Base-by-base conservation (phyloP, 1,140 invertebrate species). In the Lasioglossum albipes region DNA sequence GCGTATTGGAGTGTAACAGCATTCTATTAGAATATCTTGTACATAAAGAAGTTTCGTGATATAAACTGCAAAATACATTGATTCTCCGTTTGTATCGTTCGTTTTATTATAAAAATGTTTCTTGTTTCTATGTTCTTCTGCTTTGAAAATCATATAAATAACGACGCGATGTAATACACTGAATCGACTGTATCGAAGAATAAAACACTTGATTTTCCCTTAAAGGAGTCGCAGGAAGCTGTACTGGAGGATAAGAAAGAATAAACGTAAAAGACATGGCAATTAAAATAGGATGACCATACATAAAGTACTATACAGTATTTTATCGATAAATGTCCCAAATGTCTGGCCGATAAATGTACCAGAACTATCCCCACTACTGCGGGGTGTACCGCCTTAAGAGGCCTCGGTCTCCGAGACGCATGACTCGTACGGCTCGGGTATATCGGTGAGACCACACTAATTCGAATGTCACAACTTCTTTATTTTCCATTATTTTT, bases 21-120 rank as follows among this genome's bases (percentile, higher is more conserved):
- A 76, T 79, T 79, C 79, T 65, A 71, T 73, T 80, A 72, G 85
- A 87, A 45, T 69, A 73, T 49, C 52, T 54, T 54, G 78, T 18
- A 54, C 36, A 71, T 31, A 73, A 67, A 75, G 62, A 61, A 52
- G 67, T 59, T 22, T 27, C 2, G 7, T 31, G 59, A 74, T 74
- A 79, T 16, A 57, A 22, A 62, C 74, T 79, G 20, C 57, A 79
- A 74, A 57, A 73, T 73, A 74, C 13, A 79, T 66, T 31, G 57
- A 12, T 27, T 3, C 64, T 74, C 59, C 31, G 27, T 27, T 27
- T 27, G 27, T 49, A 57, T 49, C 41, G 62, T 59, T 74, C 20
- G 16, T 67, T 31, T 4, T 18, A 57, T 79, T 27, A 18, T 27
- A 45, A 54, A 36, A 31, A 64, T 49, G 27, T 57, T 27, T n/a